Base-by-base conservation (phyloP, 1,140 invertebrate genomes). In the Cataglyphis hispanica region DNA sequence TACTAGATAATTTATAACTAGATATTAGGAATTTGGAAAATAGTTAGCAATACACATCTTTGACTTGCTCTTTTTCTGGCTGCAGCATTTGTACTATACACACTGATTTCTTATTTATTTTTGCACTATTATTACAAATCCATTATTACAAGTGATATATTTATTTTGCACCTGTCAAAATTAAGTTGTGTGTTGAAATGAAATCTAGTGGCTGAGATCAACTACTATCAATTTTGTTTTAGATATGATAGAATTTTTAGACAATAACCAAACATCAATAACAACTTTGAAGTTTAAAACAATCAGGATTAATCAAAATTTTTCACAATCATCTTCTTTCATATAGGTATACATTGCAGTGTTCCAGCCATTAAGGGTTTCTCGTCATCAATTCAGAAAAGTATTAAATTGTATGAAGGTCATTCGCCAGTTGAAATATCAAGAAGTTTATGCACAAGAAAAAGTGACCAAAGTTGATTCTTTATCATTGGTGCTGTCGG, bases 391-490 rank as follows among this genome's bases (percentile, higher is more conserved):
- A 94, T 99, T 98, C 94, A 96, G 97, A 86, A 97, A 97, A 92
- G 96, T 98, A 87, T 94, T 98, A 74, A 96, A 96, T 92, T 98
- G 97, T 93, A 98, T 98, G 97, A 96, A 97, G 94, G 96, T 97
- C 86, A 97, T 98, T 91, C 95, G 96, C 22, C 96, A 97, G 76
- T 96, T 98, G 27, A 98, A 98, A 93, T 97, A 97, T 93, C 97
- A 98, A 94, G 98, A 98, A 94, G 96, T 98, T 85, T 98, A 98
- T 95, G 98, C 98, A 63, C 97, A 98, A 93, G 98, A 99, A 95
- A 98, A 98, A 95, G 96, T 97, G 90, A 98, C 98, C 76, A 97
- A 97, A 95, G 98, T 98, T 19, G 98, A 98, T 95, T 97, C 97
- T 89, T 96, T 98, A 56, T 98, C 98, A 7, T 95, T 98, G 81